A percentile compares a stretch with the other conserved stretches of the same genome.
phyloP scores from a whole-genome alignment of 2,113 vertebrate genomes.

The Empidonax alnorum region DNA sequence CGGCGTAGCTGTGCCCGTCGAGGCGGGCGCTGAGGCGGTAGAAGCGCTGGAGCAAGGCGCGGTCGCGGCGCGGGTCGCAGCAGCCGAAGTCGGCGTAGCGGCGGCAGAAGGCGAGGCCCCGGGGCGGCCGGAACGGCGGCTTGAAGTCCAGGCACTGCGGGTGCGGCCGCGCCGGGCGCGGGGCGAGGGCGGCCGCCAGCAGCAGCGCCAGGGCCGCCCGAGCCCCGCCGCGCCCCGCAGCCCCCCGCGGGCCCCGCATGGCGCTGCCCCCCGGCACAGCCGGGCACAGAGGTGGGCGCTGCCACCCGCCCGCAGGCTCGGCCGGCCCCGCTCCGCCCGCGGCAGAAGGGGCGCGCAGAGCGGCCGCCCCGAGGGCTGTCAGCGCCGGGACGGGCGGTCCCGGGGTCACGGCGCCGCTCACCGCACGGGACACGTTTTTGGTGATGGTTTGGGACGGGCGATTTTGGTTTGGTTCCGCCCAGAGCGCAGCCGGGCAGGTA shows the following conservation, averaged over 20 bases:
- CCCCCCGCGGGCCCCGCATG: background rate
- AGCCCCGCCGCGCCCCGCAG: background rate
- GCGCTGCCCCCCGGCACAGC: background rate
- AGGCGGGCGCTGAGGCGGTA: constrained; percentile 79
- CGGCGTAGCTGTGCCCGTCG: constrained; percentile 73
- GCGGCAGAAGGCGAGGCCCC: constrained; percentile 84
- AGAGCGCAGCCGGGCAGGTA: background rate
- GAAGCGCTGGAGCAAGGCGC: constrained; percentile 81
- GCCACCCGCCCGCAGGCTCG: background rate
- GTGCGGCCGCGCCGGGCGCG: constrained; percentile 71
- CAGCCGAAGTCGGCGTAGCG: constrained; percentile 92
- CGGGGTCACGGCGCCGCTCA: background rate
- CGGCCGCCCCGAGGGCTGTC: background rate
- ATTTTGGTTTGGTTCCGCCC: rapidly evolving
- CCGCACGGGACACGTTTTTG: rapidly evolving
- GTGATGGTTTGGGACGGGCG: rapidly evolving
- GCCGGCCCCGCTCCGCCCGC: background rate
- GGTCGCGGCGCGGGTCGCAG: constrained; percentile 84
- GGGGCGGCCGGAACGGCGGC: constrained; percentile 87
- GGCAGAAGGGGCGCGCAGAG: background rate
- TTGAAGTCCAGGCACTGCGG: constrained; percentile 97
- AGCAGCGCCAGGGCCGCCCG: constrained; percentile 6
- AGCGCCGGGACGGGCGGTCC: background rate
- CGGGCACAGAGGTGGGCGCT: no score
- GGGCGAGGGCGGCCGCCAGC: constrained; percentile 12